Percentiles rank a stretch among this genome's conserved stretches.
phyloP scores from a whole-genome alignment of 2,113 vertebrate species.

The Sceloporus tristichus region DNA sequence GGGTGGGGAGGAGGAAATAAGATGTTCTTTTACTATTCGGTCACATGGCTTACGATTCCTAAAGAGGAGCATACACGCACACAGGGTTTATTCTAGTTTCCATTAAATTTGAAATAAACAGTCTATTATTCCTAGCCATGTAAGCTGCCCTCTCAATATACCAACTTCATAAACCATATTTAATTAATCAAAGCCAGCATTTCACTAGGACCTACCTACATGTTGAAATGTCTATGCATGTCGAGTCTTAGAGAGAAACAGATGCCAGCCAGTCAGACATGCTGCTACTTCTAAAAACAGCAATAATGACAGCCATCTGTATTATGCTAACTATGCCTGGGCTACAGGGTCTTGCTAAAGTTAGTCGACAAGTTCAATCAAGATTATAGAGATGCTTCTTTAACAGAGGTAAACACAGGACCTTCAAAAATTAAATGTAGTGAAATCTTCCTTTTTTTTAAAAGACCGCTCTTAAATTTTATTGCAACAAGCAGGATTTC shows the following conservation, averaged over 20 bases:
- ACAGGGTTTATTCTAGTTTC: constrained; percentile 69
- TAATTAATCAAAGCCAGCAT: constrained; percentile 59
- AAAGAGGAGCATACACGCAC: constrained; percentile 66
- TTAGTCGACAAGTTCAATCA: constrained; percentile 87
- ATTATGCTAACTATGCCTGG: constrained; percentile 92
- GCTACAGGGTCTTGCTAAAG: constrained; percentile 89
- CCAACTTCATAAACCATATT: constrained; percentile 45
- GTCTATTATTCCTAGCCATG: constrained; percentile 43
- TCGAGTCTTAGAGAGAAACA: constrained; percentile 83
- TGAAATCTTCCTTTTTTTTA: constrained; percentile 54
- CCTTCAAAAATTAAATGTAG: constrained; percentile 56
- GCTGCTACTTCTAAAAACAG: constrained; percentile 93
- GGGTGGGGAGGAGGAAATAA: constrained; percentile 59
- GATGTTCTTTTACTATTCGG: constrained; percentile 73
- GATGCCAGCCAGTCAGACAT: constrained; percentile 84
- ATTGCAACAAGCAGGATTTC: not conserved
- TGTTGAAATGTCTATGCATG: constrained; percentile 76
- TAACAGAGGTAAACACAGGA: constrained; percentile 76
- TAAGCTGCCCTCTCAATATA: constrained; percentile 36
- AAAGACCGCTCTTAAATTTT: constrained; percentile 41
- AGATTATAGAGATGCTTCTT: constrained; percentile 76
- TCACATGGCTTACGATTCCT: constrained; percentile 69
- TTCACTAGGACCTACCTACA: constrained; percentile 77
- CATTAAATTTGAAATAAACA: constrained; percentile 56
- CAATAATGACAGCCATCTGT: constrained; percentile 89